Evolutionary conservation across 1,140 invertebrate genomes (phyloP), one percentile per base, ranked within the genome.

Genomic region (Nixonia krombeini): DNA sequence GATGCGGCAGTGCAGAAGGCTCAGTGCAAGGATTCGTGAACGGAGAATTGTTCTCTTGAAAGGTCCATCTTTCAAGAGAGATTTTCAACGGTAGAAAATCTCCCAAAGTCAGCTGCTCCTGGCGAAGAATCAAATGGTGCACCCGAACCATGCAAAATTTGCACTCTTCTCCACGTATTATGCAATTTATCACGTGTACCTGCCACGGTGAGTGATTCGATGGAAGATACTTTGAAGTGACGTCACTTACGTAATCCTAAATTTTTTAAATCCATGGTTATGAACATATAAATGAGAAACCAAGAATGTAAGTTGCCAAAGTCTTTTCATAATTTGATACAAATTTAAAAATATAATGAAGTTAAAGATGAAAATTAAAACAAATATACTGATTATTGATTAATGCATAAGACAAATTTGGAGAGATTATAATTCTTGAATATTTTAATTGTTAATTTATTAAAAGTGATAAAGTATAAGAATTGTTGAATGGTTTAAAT

Each of bases 191-290:
- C 0, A 93, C 81, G 16, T 90, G 89, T n/a, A 93, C 88, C 74
- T 94, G 92, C 93, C 93, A 94, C 0, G 92, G 92, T 1, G 93
- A 89, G 21, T 89, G 80, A 29, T 89, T 88, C 2, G 78, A 79
- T 2, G 91, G 88, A 18, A 94, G 87, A 69, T 91, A 92, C 80
- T 93, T 93, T 2, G 90, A 89, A n/a, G 93, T 89, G 9, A 92
- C 86, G 23, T 93, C 91, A 67, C 91, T 93, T 3, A 94, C 88
- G 74, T 90, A 92, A 37, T 93, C 91, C 90, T 94, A 86, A 64
- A 86, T 85, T 61, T 13, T n/a, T n/a, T n/a, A n/a, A n/a, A 38
- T 49, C n/a, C n/a, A n/a, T n/a, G n/a, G n/a, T n/a, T n/a, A n/a
- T n/a, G n/a, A n/a, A n/a, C n/a, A 68, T 26, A 10, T 10, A 55